Evolutionary conservation across 2,888 invertebrate genomes (phyloP).

Genomic region (Pheosia tremula): DNA sequence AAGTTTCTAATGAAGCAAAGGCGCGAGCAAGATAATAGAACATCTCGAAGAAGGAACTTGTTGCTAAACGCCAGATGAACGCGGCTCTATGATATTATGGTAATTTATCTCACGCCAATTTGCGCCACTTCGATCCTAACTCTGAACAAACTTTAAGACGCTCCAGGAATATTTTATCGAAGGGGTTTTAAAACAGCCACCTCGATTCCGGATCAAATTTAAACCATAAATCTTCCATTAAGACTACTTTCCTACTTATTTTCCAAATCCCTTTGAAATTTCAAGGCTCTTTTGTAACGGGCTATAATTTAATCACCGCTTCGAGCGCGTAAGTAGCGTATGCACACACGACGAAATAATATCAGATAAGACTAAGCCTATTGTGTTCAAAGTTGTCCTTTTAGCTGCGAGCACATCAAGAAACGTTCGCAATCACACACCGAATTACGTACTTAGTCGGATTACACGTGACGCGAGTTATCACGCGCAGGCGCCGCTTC

Average conservation of each 20-base stretch:
- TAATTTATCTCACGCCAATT: conserved; percentile 81
- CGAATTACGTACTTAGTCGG: conserved; percentile 79
- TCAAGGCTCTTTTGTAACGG: conserved; percentile 44
- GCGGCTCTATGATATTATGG: conserved; percentile 76
- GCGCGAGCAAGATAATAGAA: conserved; percentile 76
- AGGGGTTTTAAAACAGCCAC: conserved; percentile 49
- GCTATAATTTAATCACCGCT: conserved; percentile 51
- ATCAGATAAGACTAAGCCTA: conserved; percentile 77
- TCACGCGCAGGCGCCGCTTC: conserved; percentile 77
- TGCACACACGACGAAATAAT: conserved; percentile 63
- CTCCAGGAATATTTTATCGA: conserved; percentile 57
- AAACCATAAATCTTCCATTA: conserved; percentile 50
- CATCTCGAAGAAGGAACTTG: conserved; percentile 65
- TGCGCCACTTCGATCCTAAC: conserved; percentile 70
- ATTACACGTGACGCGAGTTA: conserved; percentile 80
- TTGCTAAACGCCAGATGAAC: conserved; percentile 82
- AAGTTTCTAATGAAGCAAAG: conserved; percentile 78
- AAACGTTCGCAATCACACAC: conserved; percentile 79
- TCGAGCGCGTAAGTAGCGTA: conserved; percentile 55
- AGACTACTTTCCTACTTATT: conserved; percentile 44
- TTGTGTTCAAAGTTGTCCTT: conserved; percentile 74
- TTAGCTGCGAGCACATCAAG: conserved; percentile 57
- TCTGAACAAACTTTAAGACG: conserved; percentile 68
- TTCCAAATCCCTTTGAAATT: conserved; percentile 45
- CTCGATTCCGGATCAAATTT: conserved; percentile 55